Base-by-base conservation (phyloP, 2,113 vertebrate genomes). In the Baryphthengus martii region DNA sequence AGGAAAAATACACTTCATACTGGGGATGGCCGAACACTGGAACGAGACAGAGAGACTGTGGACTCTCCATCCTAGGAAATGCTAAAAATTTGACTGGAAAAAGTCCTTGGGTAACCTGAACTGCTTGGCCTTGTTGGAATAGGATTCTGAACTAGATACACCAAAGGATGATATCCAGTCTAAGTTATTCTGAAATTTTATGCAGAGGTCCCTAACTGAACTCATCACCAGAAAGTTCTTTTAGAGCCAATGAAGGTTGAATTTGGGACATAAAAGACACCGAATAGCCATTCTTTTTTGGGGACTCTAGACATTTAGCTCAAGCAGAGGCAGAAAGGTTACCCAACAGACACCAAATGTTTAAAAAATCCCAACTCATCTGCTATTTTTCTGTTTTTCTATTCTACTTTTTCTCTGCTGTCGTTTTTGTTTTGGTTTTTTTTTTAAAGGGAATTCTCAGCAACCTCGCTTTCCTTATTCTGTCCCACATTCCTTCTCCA, bases 1-100 rank as follows among this genome's bases (percentile, higher is more conserved):
- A 9, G 3, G 5, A 0, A 44, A 49, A 37, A 40, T 42, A 0
- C 2, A 18, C 8, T 47, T 74, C 4, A 17, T 15, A 10, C 1
- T 33, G 6, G 9, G 26, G 9, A 8, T 12, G 1, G 16, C 25
- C 12, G 24, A 50, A 42, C 31, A n/a, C 12, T 70, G 6, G 4
- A 39, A 63, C 13, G 70, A 9, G 9, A 10, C 47, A 65, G 28
- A 50, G 35, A 76, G 26, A 56, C 23, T 35, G 3, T 10, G 33
- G 37, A 6, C 11, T 42, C 31, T 75, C 6, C 18, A 25, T 50
- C 19, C 35, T 20, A 50, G 31, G 17, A 45, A 17, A 20, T 28
- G 26, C 3, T 21, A 33, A 70, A 56, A 47, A 33, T 25, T 52
- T 42, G 11, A 18, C 40, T 58, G 20, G 5, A 61, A 49, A 74